These are phyloP conservation scores for Benitochromis conjunctus DNA, from an alignment of 2,113 vertebrate genomes.

Conservation along the genomic window DNA sequence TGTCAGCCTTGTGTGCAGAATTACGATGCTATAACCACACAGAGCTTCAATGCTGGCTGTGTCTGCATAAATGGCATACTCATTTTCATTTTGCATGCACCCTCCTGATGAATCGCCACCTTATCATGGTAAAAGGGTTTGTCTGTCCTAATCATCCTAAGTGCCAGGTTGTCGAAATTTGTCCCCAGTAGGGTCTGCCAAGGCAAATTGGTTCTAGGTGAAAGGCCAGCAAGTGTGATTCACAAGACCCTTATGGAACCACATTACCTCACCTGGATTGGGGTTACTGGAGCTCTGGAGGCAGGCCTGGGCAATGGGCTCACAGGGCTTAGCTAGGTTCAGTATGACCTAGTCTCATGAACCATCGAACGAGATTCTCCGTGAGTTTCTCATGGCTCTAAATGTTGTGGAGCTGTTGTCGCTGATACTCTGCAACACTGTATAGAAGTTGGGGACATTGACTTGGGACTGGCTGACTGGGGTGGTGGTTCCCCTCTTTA, in stretches of 20 bases:
- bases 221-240: neutral
- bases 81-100: neutral
- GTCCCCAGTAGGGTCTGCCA: neutral
- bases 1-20: neutral
- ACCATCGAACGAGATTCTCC: neutral
- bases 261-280: neutral
- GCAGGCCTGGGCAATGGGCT: neutral
- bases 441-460: neutral
- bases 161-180: neutral
- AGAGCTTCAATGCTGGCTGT: neutral
- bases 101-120: neutral
- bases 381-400: neutral
- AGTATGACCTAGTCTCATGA: neutral
- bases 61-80: neutral
- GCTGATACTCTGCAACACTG: neutral
- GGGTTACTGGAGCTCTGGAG: neutral
- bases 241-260: neutral
- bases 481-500: neutral
- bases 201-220: neutral
- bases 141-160: neutral
- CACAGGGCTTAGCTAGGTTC: neutral
- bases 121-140: neutral
- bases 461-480: neutral
- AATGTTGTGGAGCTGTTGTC: neutral
- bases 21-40: neutral